phyloP scores from a whole-genome alignment of 2,113 vertebrate species.

The Tricholaema leucomelas region DNA sequence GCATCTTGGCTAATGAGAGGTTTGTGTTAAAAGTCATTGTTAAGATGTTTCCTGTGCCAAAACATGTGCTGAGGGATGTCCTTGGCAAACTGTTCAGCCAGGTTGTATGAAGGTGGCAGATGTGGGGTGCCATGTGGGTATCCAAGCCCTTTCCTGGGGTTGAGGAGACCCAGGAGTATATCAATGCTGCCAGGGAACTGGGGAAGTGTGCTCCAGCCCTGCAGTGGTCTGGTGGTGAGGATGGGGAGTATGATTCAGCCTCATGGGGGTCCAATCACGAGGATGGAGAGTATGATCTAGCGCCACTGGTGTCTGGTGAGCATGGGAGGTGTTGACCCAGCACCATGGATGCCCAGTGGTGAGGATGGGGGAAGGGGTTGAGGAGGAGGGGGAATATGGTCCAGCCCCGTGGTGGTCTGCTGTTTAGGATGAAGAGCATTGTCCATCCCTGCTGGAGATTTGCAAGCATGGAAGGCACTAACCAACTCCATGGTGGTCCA shows the following conservation, averaged over 20 bases:
- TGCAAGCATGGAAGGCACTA: no score
- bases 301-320: no score
- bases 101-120: fast-evolving
- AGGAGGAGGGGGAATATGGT: no score
- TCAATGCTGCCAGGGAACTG: background rate
- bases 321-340: no score
- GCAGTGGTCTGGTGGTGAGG: no score
- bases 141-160: background rate
- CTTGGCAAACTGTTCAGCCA: background rate
- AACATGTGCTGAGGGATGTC: fast-evolving
- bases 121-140: background rate
- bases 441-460: background rate
- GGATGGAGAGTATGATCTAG: no score
- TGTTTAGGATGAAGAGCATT: background rate
- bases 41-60: background rate
- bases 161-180: no score
- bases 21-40: no score
- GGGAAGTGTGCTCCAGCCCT: background rate
- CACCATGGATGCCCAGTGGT: fast-evolving
- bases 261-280: no score
- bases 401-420: fast-evolving
- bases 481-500: no score
- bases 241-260: background rate
- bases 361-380: no score
- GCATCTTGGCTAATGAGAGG: fast-evolving